Evolutionary conservation across 2,113 vertebrate genomes (phyloP).

Genomic region (Ochotona curzoniae): DNA sequence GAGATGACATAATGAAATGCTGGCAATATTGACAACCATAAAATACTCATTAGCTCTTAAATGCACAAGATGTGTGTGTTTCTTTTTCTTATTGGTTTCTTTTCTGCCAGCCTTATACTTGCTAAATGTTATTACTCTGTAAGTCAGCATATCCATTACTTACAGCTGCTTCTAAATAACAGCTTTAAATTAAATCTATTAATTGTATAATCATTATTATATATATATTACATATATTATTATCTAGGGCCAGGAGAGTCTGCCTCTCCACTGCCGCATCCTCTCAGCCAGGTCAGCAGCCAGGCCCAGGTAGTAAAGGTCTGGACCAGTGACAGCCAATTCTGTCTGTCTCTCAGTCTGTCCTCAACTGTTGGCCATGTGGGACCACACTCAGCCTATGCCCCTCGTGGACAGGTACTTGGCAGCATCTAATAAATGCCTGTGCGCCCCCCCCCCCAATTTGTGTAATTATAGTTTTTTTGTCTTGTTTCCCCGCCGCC

Average conservation of each 20-base stretch:
- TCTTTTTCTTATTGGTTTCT: not conserved
- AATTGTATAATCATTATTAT: no score
- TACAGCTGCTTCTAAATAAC: not conserved
- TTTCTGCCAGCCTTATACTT: not conserved
- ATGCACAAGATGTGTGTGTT: no score
- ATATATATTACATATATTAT: no score
- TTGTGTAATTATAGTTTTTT: not conserved
- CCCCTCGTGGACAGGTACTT: not conserved
- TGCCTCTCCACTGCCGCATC: not conserved
- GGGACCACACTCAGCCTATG: not conserved
- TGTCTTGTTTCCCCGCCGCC: rapidly evolving
- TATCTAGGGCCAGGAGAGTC: not conserved
- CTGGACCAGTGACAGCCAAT: not conserved
- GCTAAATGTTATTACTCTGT: not conserved
- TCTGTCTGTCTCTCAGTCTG: not conserved
- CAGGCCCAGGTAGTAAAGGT: not conserved
- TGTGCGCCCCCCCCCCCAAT: rapidly evolving
- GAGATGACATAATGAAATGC: not conserved
- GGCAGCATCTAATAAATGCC: constrained; percentile 57
- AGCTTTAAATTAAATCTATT: not conserved
- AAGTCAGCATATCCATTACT: not conserved
- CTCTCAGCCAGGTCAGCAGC: not conserved
- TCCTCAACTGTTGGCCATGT: not conserved
- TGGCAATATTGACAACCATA: not conserved
- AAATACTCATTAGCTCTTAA: not conserved